Evolutionary conservation across 1,140 invertebrate genomes (phyloP).

Genomic region (Diprion similis): DNA sequence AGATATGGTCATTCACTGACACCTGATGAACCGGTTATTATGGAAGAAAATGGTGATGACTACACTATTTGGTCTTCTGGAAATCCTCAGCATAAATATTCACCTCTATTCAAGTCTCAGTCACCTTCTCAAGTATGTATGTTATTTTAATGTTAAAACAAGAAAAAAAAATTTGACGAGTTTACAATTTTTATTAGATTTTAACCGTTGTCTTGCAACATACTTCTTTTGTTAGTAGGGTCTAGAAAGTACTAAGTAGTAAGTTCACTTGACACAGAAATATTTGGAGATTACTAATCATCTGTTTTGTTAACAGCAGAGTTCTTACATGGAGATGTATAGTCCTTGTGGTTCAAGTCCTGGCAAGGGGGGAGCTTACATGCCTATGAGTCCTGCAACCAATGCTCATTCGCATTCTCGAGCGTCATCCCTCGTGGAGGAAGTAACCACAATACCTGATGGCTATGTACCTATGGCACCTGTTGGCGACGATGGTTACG

Average conservation of each 20-base stretch:
- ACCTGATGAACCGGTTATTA: conserved; percentile 71
- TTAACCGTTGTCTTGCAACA: too few relatives aligned
- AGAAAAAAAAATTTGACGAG: too few relatives aligned
- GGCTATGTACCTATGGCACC: conserved; percentile 74
- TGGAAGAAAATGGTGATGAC: conserved; percentile 69
- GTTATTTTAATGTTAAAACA: neutral
- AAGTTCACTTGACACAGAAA: too few relatives aligned
- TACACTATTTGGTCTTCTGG: conserved; percentile 59
- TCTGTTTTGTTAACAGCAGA: conserved; percentile 39
- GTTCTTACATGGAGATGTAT: conserved; percentile 67
- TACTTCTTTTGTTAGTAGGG: too few relatives aligned
- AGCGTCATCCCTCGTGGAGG: conserved; percentile 52
- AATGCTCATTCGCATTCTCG: conserved; percentile 49
- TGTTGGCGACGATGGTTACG: conserved; percentile 65
- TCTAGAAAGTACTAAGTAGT: too few relatives aligned
- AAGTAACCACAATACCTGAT: conserved; percentile 50
- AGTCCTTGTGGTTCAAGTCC: conserved; percentile 63
- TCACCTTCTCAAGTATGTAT: conserved; percentile 61
- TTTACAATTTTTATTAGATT: too few relatives aligned
- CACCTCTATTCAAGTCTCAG: conserved; percentile 61
- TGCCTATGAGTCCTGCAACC: conserved; percentile 66
- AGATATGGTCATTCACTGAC: conserved; percentile 67
- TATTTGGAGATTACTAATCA: too few relatives aligned
- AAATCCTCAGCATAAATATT: conserved; percentile 56
- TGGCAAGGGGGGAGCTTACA: conserved; percentile 57